Conservation (phyloP, 2,888 invertebrate genomes). For the Lepidocyrtoides sp. region DNA sequence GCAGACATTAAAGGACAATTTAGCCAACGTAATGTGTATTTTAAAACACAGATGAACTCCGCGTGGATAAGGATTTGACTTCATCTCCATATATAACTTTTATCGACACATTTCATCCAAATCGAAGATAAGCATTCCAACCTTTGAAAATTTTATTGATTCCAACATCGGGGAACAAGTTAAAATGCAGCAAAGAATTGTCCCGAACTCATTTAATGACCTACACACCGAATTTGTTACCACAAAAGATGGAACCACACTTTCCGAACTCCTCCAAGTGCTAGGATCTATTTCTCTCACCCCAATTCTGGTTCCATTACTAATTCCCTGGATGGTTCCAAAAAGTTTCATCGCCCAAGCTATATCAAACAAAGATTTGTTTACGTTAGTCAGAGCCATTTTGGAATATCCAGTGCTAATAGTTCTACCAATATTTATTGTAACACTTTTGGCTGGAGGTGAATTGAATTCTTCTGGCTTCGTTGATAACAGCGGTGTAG, state of each 20-base stretch:
- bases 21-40: too few species aligned
- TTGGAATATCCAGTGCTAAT: conserved; percentile 82
- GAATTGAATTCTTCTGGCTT: background rate
- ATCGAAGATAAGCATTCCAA: too few species aligned
- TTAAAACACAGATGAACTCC: background rate
- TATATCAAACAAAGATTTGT: conserved; percentile 62
- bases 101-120: too few species aligned
- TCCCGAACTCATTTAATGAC: conserved; percentile 59
- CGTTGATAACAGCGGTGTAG: conserved; percentile 41
- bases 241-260: conserved; percentile 81
- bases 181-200: background rate
- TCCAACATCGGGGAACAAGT: too few species aligned
- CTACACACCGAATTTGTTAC: conserved; percentile 81
- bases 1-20: too few species aligned
- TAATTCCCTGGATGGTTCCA: conserved; percentile 83
- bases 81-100: background rate
- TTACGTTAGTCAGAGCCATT: conserved; percentile 75
- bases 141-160: too few species aligned
- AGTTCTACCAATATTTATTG: conserved; percentile 69
- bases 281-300: conserved; percentile 79
- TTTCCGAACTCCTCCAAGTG: conserved; percentile 81
- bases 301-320: conserved; percentile 79
- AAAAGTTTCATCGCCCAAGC: conserved; percentile 75
- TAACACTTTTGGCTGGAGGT: conserved; percentile 80
- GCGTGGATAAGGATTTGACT: background rate